Base-by-base conservation (phyloP, 1,140 invertebrate genomes). In the Bilobella aurantiaca region DNA sequence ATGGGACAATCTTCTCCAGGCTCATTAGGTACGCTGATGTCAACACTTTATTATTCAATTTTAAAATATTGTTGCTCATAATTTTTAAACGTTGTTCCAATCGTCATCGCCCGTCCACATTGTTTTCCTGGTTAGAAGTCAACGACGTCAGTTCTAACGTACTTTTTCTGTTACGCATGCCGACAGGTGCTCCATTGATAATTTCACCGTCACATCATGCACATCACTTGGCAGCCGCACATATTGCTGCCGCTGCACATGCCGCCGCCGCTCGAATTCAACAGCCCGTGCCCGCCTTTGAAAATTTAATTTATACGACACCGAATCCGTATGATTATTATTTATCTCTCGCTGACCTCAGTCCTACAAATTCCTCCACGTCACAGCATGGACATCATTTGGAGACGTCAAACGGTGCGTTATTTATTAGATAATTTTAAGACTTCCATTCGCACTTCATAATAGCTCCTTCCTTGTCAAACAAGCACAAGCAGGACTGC, bases 171-270 rank as follows among this genome's bases (percentile, higher is more conserved):
- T n/a, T n/a, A n/a, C n/a, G n/a, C n/a, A n/a, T n/a, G n/a, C n/a
- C n/a, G 16, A 75, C 89, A 61, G 90, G 89, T 18, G 90, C 90
- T 3, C 91, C 91, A 12, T 78, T 94, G 73, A 93, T 94, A 69
- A 82, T 93, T 66, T 91, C 90, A 29, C 89, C 90, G 58, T 53
- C 49, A 53, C 49, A 12, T 12, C 49, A 53, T 53, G 37, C 37
- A 8, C 49, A 53, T 76, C 64, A 74, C 68, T 57, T 84, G 86
- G 34, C 86, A 27, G 86, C 83, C 25, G 86, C 87, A 23, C 84
- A 42, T 42, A 53, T 87, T n/a, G 77, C 76, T 42, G 71, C 76
- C 23, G 77, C 77, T 62, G 74, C 75, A 31, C 73, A 76, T 25
- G 73, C 80, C 78, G 74, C 83, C 81, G 58, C 49, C 23, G 49